A percentile compares a stretch with the other conserved stretches of the same genome.
These are phyloP conservation scores for Oxytorus armatus DNA, from an alignment of 2,888 invertebrate genomes.

Conservation along the genomic window DNA sequence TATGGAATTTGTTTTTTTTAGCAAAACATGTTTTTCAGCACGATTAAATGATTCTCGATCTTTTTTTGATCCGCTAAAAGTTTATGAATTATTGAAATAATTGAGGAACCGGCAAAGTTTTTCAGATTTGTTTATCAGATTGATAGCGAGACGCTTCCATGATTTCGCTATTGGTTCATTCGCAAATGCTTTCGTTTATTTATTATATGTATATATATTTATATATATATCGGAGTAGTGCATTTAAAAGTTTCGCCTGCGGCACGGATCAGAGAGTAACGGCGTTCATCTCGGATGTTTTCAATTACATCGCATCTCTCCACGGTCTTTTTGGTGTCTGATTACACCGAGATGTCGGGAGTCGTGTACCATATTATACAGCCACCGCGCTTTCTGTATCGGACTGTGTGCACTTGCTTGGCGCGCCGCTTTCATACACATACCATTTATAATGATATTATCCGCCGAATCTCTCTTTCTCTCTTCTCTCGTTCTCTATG, in stretches of 20 bases:
- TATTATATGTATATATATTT: conserved; percentile 25
- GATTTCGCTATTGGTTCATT: conserved; percentile 38
- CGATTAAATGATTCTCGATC: too few species aligned
- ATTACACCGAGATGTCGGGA: conserved; percentile 84
- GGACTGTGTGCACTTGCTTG: conserved; percentile 60
- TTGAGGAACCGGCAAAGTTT: not conserved
- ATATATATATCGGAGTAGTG: conserved; percentile 44
- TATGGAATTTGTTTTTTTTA: too few species aligned
- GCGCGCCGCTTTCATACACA: conserved; percentile 59
- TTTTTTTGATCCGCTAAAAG: too few species aligned
- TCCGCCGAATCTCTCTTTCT: not conserved
- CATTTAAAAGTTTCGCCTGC: conserved; percentile 68
- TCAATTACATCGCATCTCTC: conserved; percentile 79
- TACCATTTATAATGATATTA: not conserved
- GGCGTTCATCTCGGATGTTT: conserved; percentile 78
- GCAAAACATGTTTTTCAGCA: too few species aligned
- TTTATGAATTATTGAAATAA: too few species aligned
- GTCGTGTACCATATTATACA: conserved; percentile 76
- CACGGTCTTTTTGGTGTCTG: conserved; percentile 79
- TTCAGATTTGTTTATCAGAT: conserved; percentile 4
- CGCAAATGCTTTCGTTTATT: conserved; percentile 46
- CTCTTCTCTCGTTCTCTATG: not conserved
- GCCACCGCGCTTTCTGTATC: conserved; percentile 74
- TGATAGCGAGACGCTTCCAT: not conserved
- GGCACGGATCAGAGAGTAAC: conserved; percentile 77